Base-by-base conservation (phyloP, 2,113 vertebrate species). In the Parus major region DNA sequence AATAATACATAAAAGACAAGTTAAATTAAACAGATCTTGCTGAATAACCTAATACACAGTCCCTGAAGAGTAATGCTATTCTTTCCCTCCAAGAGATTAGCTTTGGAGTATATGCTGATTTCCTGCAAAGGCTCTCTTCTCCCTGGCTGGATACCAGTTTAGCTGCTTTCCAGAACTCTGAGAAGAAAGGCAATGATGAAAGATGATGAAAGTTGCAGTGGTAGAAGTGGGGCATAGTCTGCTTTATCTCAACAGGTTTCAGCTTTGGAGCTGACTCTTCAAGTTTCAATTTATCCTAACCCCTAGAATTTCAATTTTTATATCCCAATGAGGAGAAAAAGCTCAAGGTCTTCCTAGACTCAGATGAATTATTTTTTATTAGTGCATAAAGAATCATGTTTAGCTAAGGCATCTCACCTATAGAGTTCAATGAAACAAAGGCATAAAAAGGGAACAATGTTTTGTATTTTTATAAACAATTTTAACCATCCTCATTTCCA, bases 391-490 rank as follows among this genome's bases (percentile, higher is more conserved):
- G 23, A 49, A 64, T 69, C 39, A 24, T 83, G 18, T 88, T 91
- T 52, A 75, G 78, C 41, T 77, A 42, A 70, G 50, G 59, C 31
- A 92, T 52, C 75, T 95, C 59, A 96, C 70, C 91, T 93, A 15
- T 29, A 57, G 75, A 72, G 53, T 93, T 97, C 76, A 93, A 8
- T 92, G 84, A 97, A 95, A 76, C 1, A 59, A 86, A 88, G 53
- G 57, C 77, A 77, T 90, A 49, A 85, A 90, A 93, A 36, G 49
- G 65, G 53, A 96, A 90, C 11, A 96, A 75, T 10, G 13, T 78
- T 95, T 94, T 96, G 65, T 65, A 87, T 83, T 95, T 97, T 94
- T 83, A 88, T 94, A 87, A 82, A 59, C 15, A 76, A 82, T 90
- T 96, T 93, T 61, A 70, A 31, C 13, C 12, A 1, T 70, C 17